A percentile compares a stretch with the other conserved stretches of the same genome.
Conservation (phyloP, 2,113 vertebrate genomes). For the Procapra przewalskii region DNA sequence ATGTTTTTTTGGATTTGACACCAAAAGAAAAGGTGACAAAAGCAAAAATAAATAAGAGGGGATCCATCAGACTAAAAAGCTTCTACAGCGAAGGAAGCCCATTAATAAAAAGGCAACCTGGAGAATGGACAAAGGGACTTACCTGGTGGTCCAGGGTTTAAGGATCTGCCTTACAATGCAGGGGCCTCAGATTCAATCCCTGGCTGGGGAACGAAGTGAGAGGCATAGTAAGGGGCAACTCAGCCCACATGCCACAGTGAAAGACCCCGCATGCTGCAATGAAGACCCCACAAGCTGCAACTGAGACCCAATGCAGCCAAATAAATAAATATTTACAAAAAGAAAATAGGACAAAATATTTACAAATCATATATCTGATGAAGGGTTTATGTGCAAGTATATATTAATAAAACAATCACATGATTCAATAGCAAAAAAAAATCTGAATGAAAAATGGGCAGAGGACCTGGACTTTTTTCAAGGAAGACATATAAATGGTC, state of each 20-base stretch:
- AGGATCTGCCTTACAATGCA: background rate
- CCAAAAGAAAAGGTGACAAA: background rate
- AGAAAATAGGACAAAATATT: background rate
- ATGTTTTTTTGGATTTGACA: background rate
- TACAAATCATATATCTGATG: background rate
- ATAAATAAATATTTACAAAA: background rate
- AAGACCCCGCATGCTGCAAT: accelerated
- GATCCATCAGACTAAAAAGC: background rate
- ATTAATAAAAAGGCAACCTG: background rate
- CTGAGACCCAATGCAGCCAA: background rate
- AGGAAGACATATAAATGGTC: background rate
- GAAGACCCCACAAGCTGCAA: background rate
- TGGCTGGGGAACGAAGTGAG: background rate
- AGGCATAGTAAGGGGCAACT: background rate
- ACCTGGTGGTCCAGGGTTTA: background rate
- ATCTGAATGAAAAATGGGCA: background rate
- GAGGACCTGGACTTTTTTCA: background rate
- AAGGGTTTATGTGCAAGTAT: background rate
- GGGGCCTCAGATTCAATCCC: background rate
- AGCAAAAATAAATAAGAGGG: background rate
- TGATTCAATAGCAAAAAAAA: background rate
- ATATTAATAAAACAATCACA: background rate
- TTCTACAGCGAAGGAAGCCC: background rate
- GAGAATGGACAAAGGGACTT: background rate
- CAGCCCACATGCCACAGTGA: background rate